Conservation (phyloP, 2,113 vertebrate genomes). For the Chiloscyllium plagiosum region DNA sequence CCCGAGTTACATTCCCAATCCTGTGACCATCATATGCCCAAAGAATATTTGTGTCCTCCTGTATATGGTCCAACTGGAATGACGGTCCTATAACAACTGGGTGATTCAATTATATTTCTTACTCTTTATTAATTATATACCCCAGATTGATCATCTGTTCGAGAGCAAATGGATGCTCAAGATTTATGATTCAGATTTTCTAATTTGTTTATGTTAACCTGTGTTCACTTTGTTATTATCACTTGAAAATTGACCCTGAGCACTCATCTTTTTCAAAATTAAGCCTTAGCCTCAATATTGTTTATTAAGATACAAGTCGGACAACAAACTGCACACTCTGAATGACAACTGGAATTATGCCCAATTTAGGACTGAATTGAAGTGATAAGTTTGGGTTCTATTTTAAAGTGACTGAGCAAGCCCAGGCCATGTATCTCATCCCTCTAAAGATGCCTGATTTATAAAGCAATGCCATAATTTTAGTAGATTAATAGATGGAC, state of each 20-base stretch:
- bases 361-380: neutral
- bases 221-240: neutral
- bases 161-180: neutral
- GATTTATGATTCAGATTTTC: neutral
- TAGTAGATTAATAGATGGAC: neutral
- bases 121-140: neutral
- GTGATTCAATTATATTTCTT: neutral
- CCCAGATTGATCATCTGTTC: neutral
- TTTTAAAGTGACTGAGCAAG: neutral
- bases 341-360: neutral
- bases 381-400: neutral
- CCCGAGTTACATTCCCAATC: neutral
- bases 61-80: neutral
- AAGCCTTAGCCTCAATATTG: neutral
- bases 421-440: neutral
- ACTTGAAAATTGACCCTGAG: neutral
- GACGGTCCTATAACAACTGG: neutral
- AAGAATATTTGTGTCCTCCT: neutral
- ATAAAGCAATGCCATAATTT: neutral
- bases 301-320: neutral
- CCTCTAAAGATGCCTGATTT: neutral
- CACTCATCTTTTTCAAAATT: neutral
- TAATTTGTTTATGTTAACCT: neutral
- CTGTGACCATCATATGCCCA: neutral
- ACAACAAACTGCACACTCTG: neutral